Conservation (phyloP, 2,797 vertebrate species). For the Coregonus suidteri region DNA sequence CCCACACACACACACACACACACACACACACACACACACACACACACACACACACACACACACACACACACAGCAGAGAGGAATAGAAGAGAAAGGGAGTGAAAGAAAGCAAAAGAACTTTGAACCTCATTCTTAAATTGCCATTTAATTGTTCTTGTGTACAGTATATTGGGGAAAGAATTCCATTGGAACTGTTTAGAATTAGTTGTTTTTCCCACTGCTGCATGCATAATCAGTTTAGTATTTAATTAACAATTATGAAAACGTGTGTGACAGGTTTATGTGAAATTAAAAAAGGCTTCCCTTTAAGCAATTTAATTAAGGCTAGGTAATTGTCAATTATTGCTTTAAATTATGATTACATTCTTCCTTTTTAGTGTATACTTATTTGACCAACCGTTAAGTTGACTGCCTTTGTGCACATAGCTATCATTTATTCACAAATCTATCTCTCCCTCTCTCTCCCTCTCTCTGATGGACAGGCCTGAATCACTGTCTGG, state of each 20-base stretch:
- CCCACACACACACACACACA: not conserved
- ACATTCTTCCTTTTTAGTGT: not conserved
- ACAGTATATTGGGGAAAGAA: constrained; percentile 41
- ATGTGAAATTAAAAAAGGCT: not conserved
- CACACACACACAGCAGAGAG: constrained; percentile 26
- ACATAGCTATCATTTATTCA: not conserved
- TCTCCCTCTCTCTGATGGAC: constrained; percentile 39
- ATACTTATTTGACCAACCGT: not conserved
- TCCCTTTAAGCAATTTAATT: not conserved
- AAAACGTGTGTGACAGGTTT: constrained; percentile 65
- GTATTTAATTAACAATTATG: constrained; percentile 70
- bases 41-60: constrained; percentile 11
- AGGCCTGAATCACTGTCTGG: constrained; percentile 37
- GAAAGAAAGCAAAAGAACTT: constrained; percentile 26
- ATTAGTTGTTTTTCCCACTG: constrained; percentile 67
- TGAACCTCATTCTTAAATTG: constrained; percentile 36
- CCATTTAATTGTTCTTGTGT: constrained; percentile 42
- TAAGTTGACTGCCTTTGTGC: not conserved
- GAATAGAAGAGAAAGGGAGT: constrained; percentile 29
- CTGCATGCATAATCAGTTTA: constrained; percentile 67
- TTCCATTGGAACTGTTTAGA: constrained; percentile 42
- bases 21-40: no score
- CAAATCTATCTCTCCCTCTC: not conserved
- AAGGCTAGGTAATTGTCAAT: constrained; percentile 16
- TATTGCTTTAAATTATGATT: constrained; percentile 21